Percentiles rank a stretch among this genome's conserved stretches.
phyloP scores from a whole-genome alignment of 2,888 invertebrate genomes.

The Coecobrya sp. region DNA sequence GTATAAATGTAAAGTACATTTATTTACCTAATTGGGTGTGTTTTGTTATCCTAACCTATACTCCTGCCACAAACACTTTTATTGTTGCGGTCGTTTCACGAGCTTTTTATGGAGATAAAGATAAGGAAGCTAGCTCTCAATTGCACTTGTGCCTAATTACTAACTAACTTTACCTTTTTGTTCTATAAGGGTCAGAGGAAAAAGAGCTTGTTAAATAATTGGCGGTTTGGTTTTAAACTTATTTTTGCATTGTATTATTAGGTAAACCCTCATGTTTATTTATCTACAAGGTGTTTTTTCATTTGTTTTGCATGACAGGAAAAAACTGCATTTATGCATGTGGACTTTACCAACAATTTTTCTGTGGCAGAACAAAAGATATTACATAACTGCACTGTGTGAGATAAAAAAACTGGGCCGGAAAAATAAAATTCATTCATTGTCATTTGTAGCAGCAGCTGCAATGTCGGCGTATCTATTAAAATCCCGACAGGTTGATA shows the following conservation, averaged over 20 bases:
- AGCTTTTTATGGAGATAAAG: neutral
- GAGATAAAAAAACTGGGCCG: slow-evolving; percentile 38
- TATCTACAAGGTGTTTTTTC: neutral
- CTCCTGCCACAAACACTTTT: neutral
- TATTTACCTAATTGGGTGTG: neutral
- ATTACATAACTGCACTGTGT: slow-evolving; percentile 2
- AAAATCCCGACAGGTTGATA: slow-evolving; percentile 23
- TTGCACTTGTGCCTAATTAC: neutral
- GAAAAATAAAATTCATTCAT: slow-evolving; percentile 44
- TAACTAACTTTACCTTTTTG: neutral
- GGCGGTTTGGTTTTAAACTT: slow-evolving; percentile 1
- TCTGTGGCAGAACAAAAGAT: neutral
- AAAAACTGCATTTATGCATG: neutral
- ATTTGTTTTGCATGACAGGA: neutral
- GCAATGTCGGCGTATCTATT: neutral
- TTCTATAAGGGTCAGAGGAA: slow-evolving; percentile 36
- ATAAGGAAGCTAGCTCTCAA: neutral
- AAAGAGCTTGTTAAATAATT: slow-evolving; percentile 6
- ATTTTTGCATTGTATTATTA: neutral
- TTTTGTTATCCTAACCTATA: neutral
- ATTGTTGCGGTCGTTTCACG: neutral
- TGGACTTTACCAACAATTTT: no score
- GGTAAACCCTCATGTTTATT: neutral
- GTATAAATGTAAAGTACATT: neutral
- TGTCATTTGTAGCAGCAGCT: slow-evolving; percentile 15